phyloP scores from a whole-genome alignment of 2,113 vertebrate species.

The Ctenodactylus gundi region DNA sequence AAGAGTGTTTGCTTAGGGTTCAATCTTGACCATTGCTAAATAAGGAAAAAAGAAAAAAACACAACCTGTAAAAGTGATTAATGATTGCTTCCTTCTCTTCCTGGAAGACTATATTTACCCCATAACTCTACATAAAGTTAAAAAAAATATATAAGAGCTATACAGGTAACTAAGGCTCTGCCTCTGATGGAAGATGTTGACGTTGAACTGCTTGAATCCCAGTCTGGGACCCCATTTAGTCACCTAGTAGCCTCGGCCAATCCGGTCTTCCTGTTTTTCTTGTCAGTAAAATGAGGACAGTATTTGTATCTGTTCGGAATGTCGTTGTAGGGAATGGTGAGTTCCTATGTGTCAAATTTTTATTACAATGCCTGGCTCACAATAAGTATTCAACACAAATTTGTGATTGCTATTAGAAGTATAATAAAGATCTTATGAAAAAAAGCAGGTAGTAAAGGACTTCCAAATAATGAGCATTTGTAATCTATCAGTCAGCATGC shows the following conservation, averaged over 20 bases:
- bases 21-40: background rate
- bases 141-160: background rate
- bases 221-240: background rate
- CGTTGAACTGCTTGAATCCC: background rate
- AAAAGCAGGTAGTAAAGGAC: constrained; percentile 19
- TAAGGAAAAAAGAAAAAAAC: background rate
- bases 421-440: background rate
- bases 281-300: background rate
- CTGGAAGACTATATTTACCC: background rate
- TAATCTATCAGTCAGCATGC: background rate
- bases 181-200: background rate
- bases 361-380: background rate
- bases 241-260: background rate
- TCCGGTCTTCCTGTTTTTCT: background rate
- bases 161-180: background rate
- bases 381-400: background rate
- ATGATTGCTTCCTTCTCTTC: background rate
- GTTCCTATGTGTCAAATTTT: background rate
- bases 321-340: background rate
- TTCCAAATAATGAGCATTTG: background rate
- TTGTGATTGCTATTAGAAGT: background rate
- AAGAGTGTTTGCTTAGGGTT: background rate
- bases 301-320: background rate
- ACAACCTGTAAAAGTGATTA: constrained; percentile 11
- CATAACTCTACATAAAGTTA: background rate